Evolutionary conservation across 2,797 vertebrate genomes (phyloP), one percentile per base, ranked within the genome.

Genomic region (Falco cherrug): DNA sequence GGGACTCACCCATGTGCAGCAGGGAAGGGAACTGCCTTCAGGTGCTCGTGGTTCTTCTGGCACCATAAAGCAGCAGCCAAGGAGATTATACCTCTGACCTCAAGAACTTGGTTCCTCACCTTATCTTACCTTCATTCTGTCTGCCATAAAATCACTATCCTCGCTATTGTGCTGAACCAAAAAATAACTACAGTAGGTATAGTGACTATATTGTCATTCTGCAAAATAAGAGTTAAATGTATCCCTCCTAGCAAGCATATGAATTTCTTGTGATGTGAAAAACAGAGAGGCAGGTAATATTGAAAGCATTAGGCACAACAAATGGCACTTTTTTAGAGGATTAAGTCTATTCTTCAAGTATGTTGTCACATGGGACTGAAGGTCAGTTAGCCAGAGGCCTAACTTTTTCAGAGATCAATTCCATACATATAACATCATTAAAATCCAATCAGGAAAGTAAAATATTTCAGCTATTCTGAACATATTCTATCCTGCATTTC

Each of bases 281-380:
- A 79, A 31, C 70, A 74, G 37, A 56, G 48, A 91, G 21, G 33
- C 48, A 90, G 51, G 41, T 63, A 68, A 65, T 69, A 91, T 22
- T 91, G 65, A 93, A 95, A 95, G 84, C 60, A 73, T 68, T 82
- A 81, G 19, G 50, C 65, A 88, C 31, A 94, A 94, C 33, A 87
- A 92, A 75, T 16, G 50, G 54, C 41, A 48, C 22, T 43, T 93
- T 96, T 96, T 60, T 51, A 88, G 71, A 90, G 63, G 83, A 96
- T 97, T 96, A 96, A 90, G n/a, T 68, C 71, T 39, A 33, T 92
- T 90, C 80, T 93, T 96, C 71, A 85, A n/a, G 45, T 86, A 50
- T 39, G 37, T 26, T 86, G 71, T 87, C 93, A 92, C 80, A 80
- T 73, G 70, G 83, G 77, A 94, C 65, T 87, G 71, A 89, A 94